Base-by-base conservation (phyloP, 2,797 vertebrate genomes). In the Lutjanus argentimaculatus region DNA sequence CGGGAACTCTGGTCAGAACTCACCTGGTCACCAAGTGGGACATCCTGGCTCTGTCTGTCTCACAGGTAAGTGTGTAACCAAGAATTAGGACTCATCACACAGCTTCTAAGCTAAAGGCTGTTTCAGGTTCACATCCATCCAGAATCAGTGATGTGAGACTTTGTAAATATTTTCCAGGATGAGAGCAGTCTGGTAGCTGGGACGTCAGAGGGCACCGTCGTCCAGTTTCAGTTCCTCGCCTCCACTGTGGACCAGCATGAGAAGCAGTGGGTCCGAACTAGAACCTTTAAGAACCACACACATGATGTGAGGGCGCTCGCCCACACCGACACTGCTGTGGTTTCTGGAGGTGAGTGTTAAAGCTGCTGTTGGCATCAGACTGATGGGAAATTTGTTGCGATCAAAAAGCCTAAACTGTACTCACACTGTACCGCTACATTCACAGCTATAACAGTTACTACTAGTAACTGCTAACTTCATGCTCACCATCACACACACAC, bases 171-270 rank as follows among this genome's bases (percentile, higher is more conserved):
- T 40, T 21, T 2, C 25, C 87, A 97, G 98, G 91, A 96, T 19
- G 97, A 98, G 92, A 97, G 96, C 93, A 99, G 98, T 81, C 82
- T 99, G 4, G 22, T 98, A 0, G 97, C 96, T 3, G 98, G 98
- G 72, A 99, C 98, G 0, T 97, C 98, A 0, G 96, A 97, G 0
- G 98, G 98, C 25, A 95, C 93, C 0, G 92, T 98, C 2, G 89
- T 97, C 86, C 98, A 99, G 92, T 97, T 99, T 81, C 98, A 99
- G 95, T 94, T 96, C 89, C 71, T 99, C 48, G 88, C 96, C 0
- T 64, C 95, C 64, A 94, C 88, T 49, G 68, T 94, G 64, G 95
- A 81, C 9, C 93, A 94, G 72, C 79, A 81, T 7, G 96, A 97
- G 43, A 94, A 92, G 62, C 95, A 96, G 80, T 99, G 98, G 98